Evolutionary conservation across 2,797 vertebrate genomes (phyloP).

Genomic region (Streptopelia turtur): DNA sequence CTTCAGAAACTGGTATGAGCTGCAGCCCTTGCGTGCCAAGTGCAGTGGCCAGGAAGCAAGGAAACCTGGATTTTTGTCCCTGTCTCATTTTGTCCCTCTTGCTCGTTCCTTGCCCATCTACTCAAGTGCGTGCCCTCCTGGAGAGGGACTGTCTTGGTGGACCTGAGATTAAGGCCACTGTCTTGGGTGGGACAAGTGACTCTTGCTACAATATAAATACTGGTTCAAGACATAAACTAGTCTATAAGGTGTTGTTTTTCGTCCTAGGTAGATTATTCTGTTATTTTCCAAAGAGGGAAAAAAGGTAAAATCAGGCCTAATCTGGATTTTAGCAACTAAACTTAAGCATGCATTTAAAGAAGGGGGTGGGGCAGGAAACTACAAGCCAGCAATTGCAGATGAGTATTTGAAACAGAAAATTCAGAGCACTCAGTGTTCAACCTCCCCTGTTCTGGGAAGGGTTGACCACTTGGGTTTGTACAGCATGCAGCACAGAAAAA

Average conservation of each 20-base stretch:
- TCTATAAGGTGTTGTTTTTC: neutral
- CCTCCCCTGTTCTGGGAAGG: neutral
- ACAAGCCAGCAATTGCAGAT: neutral
- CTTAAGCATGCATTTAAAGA: neutral
- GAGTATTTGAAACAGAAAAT: neutral
- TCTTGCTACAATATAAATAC: neutral
- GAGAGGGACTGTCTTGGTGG: neutral
- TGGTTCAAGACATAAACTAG: neutral
- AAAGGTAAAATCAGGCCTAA: neutral
- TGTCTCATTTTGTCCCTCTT: neutral
- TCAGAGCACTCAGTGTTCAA: neutral
- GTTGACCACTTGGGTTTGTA: neutral
- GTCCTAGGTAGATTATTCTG: neutral
- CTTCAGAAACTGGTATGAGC: neutral
- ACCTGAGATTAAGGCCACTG: neutral
- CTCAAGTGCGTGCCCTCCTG: rapidly evolving
- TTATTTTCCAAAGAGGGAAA: neutral
- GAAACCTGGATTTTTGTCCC: neutral
- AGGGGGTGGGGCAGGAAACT: neutral
- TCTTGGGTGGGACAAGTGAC: neutral
- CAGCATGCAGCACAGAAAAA: neutral
- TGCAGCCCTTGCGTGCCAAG: neutral
- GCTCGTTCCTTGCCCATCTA: rapidly evolving
- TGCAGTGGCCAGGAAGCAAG: rapidly evolving
- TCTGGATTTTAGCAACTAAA: neutral